These are phyloP conservation scores for Cygnus atratus DNA, from an alignment of 2,113 vertebrate genomes.

Conservation along the genomic window DNA sequence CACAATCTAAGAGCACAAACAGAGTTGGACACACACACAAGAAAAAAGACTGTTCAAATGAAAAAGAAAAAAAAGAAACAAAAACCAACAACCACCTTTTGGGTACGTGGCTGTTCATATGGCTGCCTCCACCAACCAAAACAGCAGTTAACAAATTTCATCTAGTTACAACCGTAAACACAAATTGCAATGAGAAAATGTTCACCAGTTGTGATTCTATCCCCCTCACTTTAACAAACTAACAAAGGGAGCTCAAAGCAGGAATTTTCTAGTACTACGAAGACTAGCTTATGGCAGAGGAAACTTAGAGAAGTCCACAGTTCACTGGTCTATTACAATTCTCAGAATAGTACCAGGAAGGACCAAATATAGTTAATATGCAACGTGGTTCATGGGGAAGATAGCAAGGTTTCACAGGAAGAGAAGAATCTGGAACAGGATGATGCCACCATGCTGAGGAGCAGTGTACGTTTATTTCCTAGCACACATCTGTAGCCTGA, in stretches of 20 bases:
- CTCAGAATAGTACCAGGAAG: neutral
- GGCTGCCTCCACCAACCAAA: constrained; percentile 21
- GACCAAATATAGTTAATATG: neutral
- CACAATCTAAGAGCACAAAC: constrained; percentile 85
- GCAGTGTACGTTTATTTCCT: neutral
- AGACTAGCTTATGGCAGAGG: neutral
- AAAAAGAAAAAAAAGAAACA: neutral
- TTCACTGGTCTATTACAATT: neutral
- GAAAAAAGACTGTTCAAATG: neutral
- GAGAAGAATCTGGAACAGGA: neutral
- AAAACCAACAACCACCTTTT: neutral
- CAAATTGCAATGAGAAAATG: neutral
- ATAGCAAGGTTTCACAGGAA: neutral
- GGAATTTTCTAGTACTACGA: neutral
- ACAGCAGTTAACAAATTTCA: constrained; percentile 27
- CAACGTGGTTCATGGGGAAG: rapidly evolving
- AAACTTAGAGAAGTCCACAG: neutral
- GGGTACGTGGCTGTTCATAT: neutral
- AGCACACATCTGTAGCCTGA: neutral
- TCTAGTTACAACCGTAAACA: neutral
- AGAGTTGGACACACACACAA: constrained; percentile 45
- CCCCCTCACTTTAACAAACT: neutral
- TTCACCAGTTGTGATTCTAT: neutral
- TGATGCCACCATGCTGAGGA: neutral
- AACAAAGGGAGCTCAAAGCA: neutral